Conservation (phyloP, 2,113 vertebrate species). For the Myanophis thanlyinensis region DNA sequence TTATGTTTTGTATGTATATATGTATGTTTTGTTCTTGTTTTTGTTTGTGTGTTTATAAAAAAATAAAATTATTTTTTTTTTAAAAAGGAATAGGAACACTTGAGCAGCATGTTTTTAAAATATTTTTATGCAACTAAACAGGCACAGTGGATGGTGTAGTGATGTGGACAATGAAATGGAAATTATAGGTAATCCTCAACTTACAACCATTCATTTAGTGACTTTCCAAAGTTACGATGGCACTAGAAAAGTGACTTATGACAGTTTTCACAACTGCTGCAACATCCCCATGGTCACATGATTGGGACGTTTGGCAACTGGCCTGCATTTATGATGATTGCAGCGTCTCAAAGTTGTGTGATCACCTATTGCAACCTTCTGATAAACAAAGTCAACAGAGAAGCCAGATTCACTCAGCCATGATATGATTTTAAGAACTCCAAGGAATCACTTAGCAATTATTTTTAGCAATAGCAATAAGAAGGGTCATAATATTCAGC, state of each 20-base stretch:
- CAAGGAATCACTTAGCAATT: background rate
- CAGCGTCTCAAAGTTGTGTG: background rate
- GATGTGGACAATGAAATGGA: background rate
- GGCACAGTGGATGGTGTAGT: background rate
- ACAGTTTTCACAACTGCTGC: too few relatives aligned
- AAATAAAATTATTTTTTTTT: too few relatives aligned
- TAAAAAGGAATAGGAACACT: too few relatives aligned
- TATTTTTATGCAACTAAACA: background rate
- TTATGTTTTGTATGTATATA: too few relatives aligned
- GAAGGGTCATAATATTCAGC: background rate
- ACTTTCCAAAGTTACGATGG: too few relatives aligned
- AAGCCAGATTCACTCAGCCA: background rate
- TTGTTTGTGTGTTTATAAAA: too few relatives aligned
- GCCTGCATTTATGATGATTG: too few relatives aligned
- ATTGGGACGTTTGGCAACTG: too few relatives aligned
- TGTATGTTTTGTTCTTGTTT: too few relatives aligned
- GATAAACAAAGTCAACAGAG: background rate
- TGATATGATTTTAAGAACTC: background rate
- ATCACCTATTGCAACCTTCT: background rate
- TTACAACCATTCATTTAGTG: too few relatives aligned
- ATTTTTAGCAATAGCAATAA: background rate
- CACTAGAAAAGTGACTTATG: too few relatives aligned
- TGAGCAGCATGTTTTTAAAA: background rate
- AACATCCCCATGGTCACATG: too few relatives aligned
- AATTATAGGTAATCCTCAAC: background rate